Conservation (phyloP, 1,140 invertebrate genomes). For the Panagrolaimus sp. region DNA sequence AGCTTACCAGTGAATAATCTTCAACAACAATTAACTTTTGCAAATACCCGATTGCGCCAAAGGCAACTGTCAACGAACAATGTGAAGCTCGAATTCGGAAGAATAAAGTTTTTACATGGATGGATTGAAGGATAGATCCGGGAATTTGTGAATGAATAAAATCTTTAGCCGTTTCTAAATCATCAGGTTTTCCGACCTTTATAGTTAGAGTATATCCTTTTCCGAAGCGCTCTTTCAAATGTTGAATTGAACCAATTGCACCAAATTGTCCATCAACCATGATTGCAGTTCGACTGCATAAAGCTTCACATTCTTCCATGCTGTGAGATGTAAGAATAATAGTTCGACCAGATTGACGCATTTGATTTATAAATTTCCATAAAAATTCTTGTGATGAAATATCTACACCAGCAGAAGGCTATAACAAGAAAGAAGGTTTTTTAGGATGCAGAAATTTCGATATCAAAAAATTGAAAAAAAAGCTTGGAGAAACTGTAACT, state of each 20-base stretch:
- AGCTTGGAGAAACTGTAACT: no score
- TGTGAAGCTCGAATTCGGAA: slow-evolving; percentile 26
- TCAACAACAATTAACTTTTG: slow-evolving; percentile 20
- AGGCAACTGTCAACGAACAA: slow-evolving; percentile 21
- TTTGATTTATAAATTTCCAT: slow-evolving; percentile 61
- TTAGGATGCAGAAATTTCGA: no score
- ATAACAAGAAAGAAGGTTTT: no score
- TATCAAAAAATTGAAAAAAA: no score
- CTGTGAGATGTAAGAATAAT: slow-evolving; percentile 48
- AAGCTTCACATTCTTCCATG: slow-evolving; percentile 70
- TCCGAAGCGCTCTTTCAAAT: slow-evolving; percentile 65
- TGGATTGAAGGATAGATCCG: slow-evolving; percentile 25
- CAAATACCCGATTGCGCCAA: not conserved
- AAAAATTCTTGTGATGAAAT: slow-evolving; percentile 63
- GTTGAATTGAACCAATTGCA: slow-evolving; percentile 69
- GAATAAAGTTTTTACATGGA: slow-evolving; percentile 43
- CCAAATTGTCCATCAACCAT: slow-evolving; percentile 77
- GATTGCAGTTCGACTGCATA: slow-evolving; percentile 76
- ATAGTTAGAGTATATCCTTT: slow-evolving; percentile 50
- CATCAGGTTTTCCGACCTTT: slow-evolving; percentile 21
- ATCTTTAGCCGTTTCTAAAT: slow-evolving; percentile 19
- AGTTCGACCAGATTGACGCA: slow-evolving; percentile 33
- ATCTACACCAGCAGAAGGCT: slow-evolving; percentile 66
- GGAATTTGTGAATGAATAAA: slow-evolving; percentile 25
- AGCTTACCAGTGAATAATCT: slow-evolving; percentile 14